Evolutionary conservation across 2,113 vertebrate species (phyloP).

Genomic region (Trichechus manatus): DNA sequence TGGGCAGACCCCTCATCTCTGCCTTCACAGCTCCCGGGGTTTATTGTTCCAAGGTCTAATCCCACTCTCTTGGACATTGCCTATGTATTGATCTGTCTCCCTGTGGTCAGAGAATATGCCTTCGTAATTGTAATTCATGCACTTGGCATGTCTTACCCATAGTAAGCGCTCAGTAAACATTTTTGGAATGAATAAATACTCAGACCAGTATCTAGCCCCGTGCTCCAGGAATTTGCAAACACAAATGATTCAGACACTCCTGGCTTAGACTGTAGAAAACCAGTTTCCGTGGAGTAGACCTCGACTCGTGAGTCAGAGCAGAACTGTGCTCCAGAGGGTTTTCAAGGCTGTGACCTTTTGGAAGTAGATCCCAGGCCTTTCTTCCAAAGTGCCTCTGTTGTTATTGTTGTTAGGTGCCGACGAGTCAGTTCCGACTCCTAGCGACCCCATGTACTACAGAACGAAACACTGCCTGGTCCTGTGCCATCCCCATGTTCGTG

Average conservation of each 20-base stretch:
- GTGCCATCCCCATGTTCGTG: background rate
- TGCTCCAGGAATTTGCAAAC: background rate
- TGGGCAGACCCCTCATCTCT: background rate
- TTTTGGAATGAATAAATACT: background rate
- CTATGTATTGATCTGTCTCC: background rate
- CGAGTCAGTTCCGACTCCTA: background rate
- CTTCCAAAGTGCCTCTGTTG: too few relatives aligned
- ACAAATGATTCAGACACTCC: background rate
- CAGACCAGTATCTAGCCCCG: background rate
- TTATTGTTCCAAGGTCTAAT: too few relatives aligned
- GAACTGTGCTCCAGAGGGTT: too few relatives aligned
- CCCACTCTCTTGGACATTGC: background rate
- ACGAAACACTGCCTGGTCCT: background rate
- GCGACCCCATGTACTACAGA: background rate
- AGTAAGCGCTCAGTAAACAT: background rate
- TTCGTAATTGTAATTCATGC: background rate
- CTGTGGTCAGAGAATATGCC: background rate
- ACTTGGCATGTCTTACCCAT: background rate
- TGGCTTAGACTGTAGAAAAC: background rate
- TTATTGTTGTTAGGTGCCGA: too few relatives aligned
- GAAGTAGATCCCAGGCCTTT: too few relatives aligned
- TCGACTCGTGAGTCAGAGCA: too few relatives aligned
- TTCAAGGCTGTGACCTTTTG: too few relatives aligned
- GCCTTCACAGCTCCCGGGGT: background rate
- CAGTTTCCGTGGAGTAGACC: too few relatives aligned